These are phyloP conservation scores for Caretta caretta DNA, from an alignment of 2,113 vertebrate genomes.

Conservation along the genomic window DNA sequence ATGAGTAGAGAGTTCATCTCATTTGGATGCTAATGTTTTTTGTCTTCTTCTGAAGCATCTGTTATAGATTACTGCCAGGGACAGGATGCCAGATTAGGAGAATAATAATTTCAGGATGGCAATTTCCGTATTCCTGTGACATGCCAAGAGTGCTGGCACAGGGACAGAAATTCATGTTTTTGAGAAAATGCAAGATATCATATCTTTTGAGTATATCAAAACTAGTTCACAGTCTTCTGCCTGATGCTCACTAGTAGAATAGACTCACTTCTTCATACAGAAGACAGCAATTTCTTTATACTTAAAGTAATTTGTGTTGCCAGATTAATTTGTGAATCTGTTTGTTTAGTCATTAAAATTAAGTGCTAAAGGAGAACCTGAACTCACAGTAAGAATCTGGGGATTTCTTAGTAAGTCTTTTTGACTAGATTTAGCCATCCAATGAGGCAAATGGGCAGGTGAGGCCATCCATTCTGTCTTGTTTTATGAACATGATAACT, in stretches of 20 bases:
- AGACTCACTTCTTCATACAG: neutral
- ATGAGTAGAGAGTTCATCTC: neutral
- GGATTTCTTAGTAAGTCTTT: neutral
- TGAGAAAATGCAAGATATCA: neutral
- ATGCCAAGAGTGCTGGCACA: neutral
- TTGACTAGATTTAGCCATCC: neutral
- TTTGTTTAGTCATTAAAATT: slow-evolving; percentile 20
- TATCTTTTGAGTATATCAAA: neutral
- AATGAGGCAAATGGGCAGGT: neutral
- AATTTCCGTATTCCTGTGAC: neutral
- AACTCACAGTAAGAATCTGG: neutral
- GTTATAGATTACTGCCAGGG: slow-evolving; percentile 46
- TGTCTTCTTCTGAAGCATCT: slow-evolving; percentile 55
- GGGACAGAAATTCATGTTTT: neutral
- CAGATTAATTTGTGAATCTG: slow-evolving; percentile 36
- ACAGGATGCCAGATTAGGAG: slow-evolving; percentile 10
- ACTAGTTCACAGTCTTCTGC: neutral
- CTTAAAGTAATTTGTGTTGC: neutral
- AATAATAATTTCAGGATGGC: slow-evolving; percentile 46
- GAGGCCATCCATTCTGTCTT: neutral
- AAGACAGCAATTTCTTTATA: neutral
- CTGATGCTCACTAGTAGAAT: neutral
- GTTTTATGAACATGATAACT: neutral
- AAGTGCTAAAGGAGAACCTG: neutral
- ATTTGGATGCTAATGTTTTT: slow-evolving; percentile 1